A percentile compares a stretch with the other conserved stretches of the same genome.
Conservation (phyloP, 2,113 vertebrate genomes). For the Ptilorrhoa leucosticta region DNA sequence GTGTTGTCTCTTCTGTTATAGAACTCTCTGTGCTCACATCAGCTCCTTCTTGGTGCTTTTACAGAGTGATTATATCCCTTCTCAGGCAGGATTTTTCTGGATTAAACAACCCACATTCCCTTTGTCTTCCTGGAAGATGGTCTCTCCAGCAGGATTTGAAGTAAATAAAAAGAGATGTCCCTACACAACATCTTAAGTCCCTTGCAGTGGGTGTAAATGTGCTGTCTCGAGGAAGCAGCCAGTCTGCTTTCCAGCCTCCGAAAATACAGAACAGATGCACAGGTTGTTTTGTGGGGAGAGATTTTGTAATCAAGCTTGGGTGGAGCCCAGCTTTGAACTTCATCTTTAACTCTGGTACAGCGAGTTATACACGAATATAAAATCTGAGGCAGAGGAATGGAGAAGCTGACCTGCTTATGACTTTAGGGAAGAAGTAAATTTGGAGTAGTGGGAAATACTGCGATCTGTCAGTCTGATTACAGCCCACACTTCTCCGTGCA, state of each 20-base stretch:
- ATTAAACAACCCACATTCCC: not conserved
- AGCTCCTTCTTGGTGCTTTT: not conserved
- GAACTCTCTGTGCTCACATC: not conserved
- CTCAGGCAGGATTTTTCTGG: not conserved
- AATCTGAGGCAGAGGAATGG: not conserved
- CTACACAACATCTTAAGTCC: not conserved
- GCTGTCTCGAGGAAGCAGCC: not conserved
- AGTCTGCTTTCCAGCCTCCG: not conserved
- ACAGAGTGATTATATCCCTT: not conserved
- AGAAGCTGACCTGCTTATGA: slow-evolving; percentile 12
- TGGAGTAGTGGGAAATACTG: slow-evolving; percentile 17
- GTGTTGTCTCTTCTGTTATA: not conserved
- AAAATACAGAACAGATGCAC: not conserved
- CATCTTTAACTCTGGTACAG: not conserved
- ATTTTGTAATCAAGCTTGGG: not conserved
- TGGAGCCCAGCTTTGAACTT: not conserved
- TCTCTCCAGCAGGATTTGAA: not conserved
- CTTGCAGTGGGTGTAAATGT: not conserved
- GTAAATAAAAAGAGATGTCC: not conserved
- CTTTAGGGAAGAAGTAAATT: slow-evolving; percentile 20
- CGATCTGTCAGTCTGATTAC: not conserved
- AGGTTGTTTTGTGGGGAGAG: not conserved
- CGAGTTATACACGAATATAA: not conserved
- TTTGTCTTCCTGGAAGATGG: not conserved
- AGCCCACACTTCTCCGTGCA: not conserved